Evolutionary conservation across 2,797 vertebrate species (phyloP), one percentile per base, ranked within the genome.

Genomic region (Etheostoma perlongum): DNA sequence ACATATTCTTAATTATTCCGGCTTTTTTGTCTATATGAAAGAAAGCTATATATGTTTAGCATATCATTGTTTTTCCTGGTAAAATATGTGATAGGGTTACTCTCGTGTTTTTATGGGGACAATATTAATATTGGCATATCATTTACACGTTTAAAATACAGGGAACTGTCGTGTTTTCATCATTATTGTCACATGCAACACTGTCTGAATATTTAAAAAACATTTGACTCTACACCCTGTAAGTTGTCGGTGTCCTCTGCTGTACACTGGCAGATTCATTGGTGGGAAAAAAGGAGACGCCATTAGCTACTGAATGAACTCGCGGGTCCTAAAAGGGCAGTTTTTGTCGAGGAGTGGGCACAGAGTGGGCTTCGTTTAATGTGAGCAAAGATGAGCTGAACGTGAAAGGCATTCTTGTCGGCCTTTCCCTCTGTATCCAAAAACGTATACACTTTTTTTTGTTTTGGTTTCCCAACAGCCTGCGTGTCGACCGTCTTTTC

Each of bases 271-370:
- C 65, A 55, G 58, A 72, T 83, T 78, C 70, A 70, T 57, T 46
- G 70, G 40, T 27, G 63, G 5, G 2, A 15, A 25, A 42, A 14
- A 47, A 16, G 13, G 70, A 30, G 71, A 66, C 55, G n/a, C 81
- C 79, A 82, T 88, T 77, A 55, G 58, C 67, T 64, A 7, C 46
- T 89, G 91, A 92, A 92, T 89, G 82, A 81, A 85, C 64, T 74
- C 90, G 89, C 21, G 90, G 87, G 85, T 84, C 63, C 89, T 77
- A 81, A 87, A 86, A 88, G 84, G 36, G 63, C 69, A 25, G 49
- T 76, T 86, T 90, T 93, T 93, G 87, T 94, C 84, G 53, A 68
- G 44, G 59, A 83, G 83, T 36, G 67, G 25, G 25, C 76, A 30
- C 64, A 58, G 73, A 36, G 76, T 33, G 59, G 44, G 27, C 48